phyloP scores from a whole-genome alignment of 92 coral and sea anemone species.

The Scolanthus callimorphus region DNA sequence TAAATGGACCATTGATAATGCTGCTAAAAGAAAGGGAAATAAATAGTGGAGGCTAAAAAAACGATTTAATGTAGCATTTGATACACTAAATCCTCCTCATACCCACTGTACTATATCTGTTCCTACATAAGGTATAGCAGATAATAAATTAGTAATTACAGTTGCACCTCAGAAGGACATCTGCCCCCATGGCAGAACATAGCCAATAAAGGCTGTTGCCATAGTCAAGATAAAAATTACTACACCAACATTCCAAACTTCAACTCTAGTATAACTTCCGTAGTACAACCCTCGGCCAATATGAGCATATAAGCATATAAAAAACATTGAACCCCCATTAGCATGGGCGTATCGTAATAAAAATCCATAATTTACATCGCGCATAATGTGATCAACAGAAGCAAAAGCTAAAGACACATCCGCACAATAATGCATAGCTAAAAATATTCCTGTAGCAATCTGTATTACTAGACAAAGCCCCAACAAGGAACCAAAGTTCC shows the following conservation, averaged over 20 bases:
- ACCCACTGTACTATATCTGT: constrained; percentile 77
- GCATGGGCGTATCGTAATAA: constrained; percentile 61
- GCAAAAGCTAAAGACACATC: constrained; percentile 58
- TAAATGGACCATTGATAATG: constrained; percentile 47
- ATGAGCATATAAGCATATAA: constrained; percentile 61
- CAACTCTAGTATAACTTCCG: constrained; percentile 49
- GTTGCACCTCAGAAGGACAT: constrained; percentile 86
- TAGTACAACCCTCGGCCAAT: constrained; percentile 72
- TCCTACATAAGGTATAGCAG: constrained; percentile 77
- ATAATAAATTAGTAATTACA: constrained; percentile 77
- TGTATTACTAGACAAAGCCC: constrained; percentile 69
- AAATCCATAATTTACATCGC: constrained; percentile 79
- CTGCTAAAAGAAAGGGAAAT: constrained; percentile 66
- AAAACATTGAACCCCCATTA: constrained; percentile 70
- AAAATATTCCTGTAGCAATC: constrained; percentile 60
- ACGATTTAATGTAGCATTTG: constrained; percentile 68
- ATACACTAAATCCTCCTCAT: constrained; percentile 80
- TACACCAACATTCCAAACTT: constrained; percentile 65
- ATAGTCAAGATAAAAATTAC: constrained; percentile 55
- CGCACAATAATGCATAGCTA: constrained; percentile 76
- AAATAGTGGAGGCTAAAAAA: constrained; percentile 69
- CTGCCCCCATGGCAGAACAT: constrained; percentile 84
- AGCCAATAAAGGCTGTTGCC: constrained; percentile 76
- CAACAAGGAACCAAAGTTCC: constrained; percentile 82
- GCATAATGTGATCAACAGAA: constrained; percentile 56